A percentile compares a stretch with the other conserved stretches of the same genome.
Evolutionary conservation across 1,140 invertebrate genomes (phyloP).

Genomic region (Psilanteris sp.): DNA sequence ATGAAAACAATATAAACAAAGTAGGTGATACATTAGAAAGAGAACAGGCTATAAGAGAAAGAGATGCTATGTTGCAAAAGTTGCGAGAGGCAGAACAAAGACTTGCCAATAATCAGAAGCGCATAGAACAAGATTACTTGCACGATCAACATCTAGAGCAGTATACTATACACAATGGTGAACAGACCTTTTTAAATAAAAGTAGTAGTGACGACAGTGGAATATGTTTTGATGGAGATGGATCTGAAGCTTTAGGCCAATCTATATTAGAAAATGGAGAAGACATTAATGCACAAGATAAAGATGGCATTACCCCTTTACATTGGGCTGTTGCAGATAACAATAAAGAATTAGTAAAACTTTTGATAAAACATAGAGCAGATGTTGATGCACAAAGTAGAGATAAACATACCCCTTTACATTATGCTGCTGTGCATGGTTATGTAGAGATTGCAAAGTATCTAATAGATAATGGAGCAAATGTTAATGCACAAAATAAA

Average conservation of each 20-base stretch:
- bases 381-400: no score
- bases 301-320: not conserved
- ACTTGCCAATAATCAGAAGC: not conserved
- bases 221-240: not conserved
- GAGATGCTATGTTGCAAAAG: no score
- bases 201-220: conserved; percentile 9
- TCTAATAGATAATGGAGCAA: no score
- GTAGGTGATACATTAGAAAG: no score
- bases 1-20: no score
- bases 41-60: not conserved
- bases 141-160: no score
- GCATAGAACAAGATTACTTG: conserved; percentile 1
- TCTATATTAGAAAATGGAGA: conserved; percentile 9
- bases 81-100: no score
- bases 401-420: no score
- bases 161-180: not conserved
- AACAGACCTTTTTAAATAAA: conserved; percentile 8
- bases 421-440: no score
- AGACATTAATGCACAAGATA: conserved; percentile 9
- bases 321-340: not conserved
- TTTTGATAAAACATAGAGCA: no score
- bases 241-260: not conserved
- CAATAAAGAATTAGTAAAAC: not conserved
- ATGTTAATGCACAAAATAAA: no score
- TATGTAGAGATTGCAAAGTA: no score